phyloP scores from a whole-genome alignment of 2,113 vertebrate species.

The Pardalotus punctatus region DNA sequence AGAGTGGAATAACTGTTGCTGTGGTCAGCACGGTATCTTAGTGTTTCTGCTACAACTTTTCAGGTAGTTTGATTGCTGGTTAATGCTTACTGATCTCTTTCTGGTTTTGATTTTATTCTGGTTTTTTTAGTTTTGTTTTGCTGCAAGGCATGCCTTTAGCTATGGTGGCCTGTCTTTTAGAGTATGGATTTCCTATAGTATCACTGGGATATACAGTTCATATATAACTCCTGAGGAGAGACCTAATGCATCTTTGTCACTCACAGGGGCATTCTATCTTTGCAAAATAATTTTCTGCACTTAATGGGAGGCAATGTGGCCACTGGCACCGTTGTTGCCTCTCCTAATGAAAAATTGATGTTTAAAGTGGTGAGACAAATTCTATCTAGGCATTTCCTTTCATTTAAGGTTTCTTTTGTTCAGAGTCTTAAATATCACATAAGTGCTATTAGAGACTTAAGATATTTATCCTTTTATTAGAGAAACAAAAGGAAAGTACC shows the following conservation, averaged over 20 bases:
- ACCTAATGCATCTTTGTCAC: background rate
- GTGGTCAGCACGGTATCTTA: background rate
- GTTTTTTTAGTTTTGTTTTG: background rate
- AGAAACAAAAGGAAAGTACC: background rate
- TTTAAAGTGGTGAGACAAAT: background rate
- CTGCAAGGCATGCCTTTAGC: background rate
- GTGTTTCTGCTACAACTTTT: background rate
- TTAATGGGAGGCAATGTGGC: background rate
- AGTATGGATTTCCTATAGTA: background rate
- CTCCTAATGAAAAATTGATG: background rate
- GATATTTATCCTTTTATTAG: background rate
- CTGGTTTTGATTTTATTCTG: background rate
- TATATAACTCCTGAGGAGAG: background rate
- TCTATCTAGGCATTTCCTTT: background rate
- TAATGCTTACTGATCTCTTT: background rate
- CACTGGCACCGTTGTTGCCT: background rate
- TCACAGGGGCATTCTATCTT: background rate
- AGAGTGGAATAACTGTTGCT: background rate
- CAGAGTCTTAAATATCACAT: background rate
- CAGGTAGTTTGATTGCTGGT: background rate
- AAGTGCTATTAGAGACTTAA: background rate
- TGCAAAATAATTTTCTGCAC: constrained; percentile 22
- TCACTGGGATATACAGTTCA: background rate
- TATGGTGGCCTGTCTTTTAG: background rate
- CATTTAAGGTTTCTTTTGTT: background rate